phyloP scores from a whole-genome alignment of 2,888 invertebrate genomes.

The Campoplex nolae region DNA sequence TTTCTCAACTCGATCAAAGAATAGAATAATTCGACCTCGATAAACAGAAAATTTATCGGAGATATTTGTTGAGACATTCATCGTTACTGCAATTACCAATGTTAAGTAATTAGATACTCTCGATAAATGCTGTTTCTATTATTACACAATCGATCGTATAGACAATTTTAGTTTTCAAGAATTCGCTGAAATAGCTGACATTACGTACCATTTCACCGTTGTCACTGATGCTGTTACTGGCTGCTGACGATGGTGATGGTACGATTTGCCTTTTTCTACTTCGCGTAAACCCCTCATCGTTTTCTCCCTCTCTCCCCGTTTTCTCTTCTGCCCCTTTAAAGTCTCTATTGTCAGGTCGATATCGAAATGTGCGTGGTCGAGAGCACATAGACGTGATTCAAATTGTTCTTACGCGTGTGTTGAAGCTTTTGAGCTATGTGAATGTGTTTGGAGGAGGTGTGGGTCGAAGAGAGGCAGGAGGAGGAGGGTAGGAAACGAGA shows the following conservation, averaged over 20 bases:
- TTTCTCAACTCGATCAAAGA: background rate
- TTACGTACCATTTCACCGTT: slow-evolving; percentile 32
- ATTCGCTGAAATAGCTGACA: slow-evolving; percentile 29
- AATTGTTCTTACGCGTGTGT: slow-evolving; percentile 35
- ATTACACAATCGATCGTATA: background rate
- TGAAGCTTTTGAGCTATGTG: slow-evolving; percentile 42
- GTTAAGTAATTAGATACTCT: background rate
- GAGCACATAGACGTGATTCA: slow-evolving; percentile 45
- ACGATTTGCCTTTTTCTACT: slow-evolving; percentile 35
- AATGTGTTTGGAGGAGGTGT: slow-evolving; percentile 40
- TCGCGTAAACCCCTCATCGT: slow-evolving; percentile 1
- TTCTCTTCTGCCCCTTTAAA: slow-evolving; percentile 16
- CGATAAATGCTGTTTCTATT: background rate
- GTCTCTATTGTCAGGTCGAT: slow-evolving; percentile 57
- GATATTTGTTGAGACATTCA: too few relatives aligned
- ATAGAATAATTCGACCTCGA: background rate
- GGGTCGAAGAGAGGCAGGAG: slow-evolving; percentile 63
- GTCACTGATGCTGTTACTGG: slow-evolving; percentile 46
- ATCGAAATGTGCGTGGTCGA: slow-evolving; percentile 56
- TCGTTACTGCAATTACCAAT: background rate
- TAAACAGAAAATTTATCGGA: background rate
- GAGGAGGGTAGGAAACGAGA: slow-evolving; percentile 1
- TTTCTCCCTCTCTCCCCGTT: background rate
- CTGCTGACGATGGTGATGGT: slow-evolving; percentile 40
- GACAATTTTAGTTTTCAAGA: background rate